Evolutionary conservation across 1,140 invertebrate species (phyloP).

Genomic region (Sweltsa coloradensis): DNA sequence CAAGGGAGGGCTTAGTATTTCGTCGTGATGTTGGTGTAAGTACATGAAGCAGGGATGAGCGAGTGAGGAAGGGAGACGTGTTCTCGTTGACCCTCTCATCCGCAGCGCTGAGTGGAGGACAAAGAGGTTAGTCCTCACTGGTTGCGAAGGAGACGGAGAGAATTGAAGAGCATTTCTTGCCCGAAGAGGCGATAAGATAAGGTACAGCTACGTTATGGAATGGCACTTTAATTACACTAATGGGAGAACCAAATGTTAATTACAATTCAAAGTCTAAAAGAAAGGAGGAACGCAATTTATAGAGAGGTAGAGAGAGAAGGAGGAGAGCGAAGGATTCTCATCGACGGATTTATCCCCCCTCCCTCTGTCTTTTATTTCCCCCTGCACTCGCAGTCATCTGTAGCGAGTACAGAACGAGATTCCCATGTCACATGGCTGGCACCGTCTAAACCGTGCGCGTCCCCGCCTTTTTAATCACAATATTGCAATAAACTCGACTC

Average conservation of each 20-base stretch:
- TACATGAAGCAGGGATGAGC: too few species aligned
- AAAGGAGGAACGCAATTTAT: conserved; percentile 32
- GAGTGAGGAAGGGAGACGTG: too few species aligned
- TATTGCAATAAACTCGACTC: too few species aligned
- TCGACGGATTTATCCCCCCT: not conserved
- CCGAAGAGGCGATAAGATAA: conserved; percentile 28
- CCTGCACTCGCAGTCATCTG: not conserved
- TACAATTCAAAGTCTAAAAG: conserved; percentile 55
- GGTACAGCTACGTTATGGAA: conserved; percentile 38
- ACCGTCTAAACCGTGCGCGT: too few species aligned
- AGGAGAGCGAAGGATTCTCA: conserved; percentile 4
- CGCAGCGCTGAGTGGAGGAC: too few species aligned
- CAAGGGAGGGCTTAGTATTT: too few species aligned
- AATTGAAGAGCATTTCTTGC: conserved; percentile 8
- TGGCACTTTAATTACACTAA: conserved; percentile 59
- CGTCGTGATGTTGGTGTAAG: too few species aligned
- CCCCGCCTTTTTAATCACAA: too few species aligned
- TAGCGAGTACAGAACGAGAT: not conserved
- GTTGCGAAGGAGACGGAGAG: too few species aligned
- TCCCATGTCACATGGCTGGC: not conserved
- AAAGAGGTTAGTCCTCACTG: too few species aligned
- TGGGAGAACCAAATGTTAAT: conserved; percentile 58
- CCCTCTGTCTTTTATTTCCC: not conserved
- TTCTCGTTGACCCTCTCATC: too few species aligned
- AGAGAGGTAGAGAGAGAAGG: conserved; percentile 21